Evolutionary conservation across 2,888 invertebrate genomes (phyloP), one percentile per base, ranked within the genome.

Genomic region (Amorpha juglandis): DNA sequence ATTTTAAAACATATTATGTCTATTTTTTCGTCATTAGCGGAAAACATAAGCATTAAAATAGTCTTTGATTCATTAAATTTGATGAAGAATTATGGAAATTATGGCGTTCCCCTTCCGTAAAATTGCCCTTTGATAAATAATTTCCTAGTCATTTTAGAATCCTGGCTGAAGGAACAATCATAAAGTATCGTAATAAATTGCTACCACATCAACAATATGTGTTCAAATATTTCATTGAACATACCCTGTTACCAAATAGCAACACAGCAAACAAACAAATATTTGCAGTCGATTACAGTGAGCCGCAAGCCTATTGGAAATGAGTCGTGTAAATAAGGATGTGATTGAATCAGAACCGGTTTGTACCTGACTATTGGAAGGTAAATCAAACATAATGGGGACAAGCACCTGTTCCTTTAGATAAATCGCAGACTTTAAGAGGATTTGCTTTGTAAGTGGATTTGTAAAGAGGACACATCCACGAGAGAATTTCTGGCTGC

Each of bases 261-360:
- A 50, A n/a, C 38, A 55, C 38, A 27, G 33, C 53, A 42, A 58
- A 58, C 38, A 19, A 6, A 12, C 58, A 58, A 58, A 58, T 58
- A 58, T 58, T 58, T 58, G 58, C 16, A 21, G 42, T 58, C 58
- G 42, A 58, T 58, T 42, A 58, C 58, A 16, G n/a, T 16, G 38
- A 19, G 19, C 58, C 58, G 19, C 58, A 42, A 19, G 8, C 19
- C 16, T 16, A 38, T 38, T 55, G 16, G 6, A 35, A 55, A 58
- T 58, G 58, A 58, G 19, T 42, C 58, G 58, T 58, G 58, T 38
- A 58, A 58, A 58, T 42, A 58, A 42, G 58, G 58, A 58, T 42
- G 42, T 58, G 42, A 58, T 58, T 42, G 58, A 19, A 58, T 58
- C 58, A 12, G 12, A 9, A 38, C 9, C 38, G 58, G 38, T 42